phyloP scores from a whole-genome alignment of 1,140 invertebrate species.

The Lepidurus arcticus region DNA sequence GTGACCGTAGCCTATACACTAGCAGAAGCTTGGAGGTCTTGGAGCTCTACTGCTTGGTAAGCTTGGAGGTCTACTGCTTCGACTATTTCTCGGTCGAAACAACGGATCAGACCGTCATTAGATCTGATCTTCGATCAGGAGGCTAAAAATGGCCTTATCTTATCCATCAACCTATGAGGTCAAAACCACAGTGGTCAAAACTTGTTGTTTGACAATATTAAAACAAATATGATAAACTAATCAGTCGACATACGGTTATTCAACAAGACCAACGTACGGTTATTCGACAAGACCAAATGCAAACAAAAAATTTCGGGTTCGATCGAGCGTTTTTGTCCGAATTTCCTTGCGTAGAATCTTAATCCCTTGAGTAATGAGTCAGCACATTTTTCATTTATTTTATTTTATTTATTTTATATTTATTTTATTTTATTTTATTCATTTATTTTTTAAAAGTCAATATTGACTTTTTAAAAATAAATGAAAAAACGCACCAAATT shows the following conservation, averaged over 20 bases:
- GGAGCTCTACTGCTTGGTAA: background rate
- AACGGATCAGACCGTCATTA: background rate
- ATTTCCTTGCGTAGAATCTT: background rate
- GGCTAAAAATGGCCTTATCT: background rate
- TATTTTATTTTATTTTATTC: too few species aligned
- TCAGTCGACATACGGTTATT: background rate
- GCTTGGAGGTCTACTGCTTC: background rate
- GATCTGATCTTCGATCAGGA: background rate
- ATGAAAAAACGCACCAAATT: too few species aligned
- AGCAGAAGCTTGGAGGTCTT: background rate
- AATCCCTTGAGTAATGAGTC: background rate
- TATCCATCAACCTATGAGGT: background rate
- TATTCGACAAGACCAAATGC: background rate
- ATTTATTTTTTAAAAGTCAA: too few species aligned
- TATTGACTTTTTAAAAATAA: too few species aligned
- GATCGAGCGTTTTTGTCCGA: background rate
- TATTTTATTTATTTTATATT: too few species aligned
- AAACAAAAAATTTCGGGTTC: background rate
- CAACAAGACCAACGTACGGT: background rate
- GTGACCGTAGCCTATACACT: background rate
- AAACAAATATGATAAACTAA: conserved; percentile 1
- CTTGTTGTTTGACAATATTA: background rate
- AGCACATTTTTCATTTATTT: too few species aligned
- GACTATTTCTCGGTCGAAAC: background rate
- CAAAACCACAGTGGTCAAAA: background rate